Conservation (phyloP, 2,888 invertebrate species). For the Panopea generosa region DNA sequence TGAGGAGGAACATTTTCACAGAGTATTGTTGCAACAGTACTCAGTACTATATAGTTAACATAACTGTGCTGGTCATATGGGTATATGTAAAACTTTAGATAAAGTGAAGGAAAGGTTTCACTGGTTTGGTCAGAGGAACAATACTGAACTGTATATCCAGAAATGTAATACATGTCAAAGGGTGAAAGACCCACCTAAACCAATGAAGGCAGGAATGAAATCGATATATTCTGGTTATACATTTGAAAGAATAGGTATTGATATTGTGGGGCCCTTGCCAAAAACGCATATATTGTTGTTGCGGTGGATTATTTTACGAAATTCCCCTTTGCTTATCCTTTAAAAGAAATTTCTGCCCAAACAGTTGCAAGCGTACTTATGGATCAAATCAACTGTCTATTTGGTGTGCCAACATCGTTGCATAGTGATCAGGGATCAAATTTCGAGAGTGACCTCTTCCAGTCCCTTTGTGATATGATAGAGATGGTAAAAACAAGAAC, state of each 20-base stretch:
- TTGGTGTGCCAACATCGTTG: slow-evolving; percentile 1
- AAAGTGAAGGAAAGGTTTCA: slow-evolving; percentile 11
- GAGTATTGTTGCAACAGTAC: not conserved
- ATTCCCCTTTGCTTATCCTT: slow-evolving; percentile 5
- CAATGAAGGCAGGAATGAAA: not conserved
- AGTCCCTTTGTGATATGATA: not conserved
- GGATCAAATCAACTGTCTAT: slow-evolving; percentile 9
- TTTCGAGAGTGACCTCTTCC: slow-evolving; percentile 8
- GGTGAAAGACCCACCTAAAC: not conserved
- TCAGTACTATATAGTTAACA: not conserved
- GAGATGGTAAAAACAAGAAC: slow-evolving; percentile 17
- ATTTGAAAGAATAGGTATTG: slow-evolving; percentile 21
- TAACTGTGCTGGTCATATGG: slow-evolving; percentile 14
- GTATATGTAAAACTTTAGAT: not conserved
- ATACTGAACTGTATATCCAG: slow-evolving; percentile 11
- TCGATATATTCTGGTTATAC: too few species aligned
- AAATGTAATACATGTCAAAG: slow-evolving; percentile 6
- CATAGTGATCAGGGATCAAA: slow-evolving; percentile 11
- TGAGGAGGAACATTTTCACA: too few species aligned
- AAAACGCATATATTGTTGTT: slow-evolving; percentile 12
- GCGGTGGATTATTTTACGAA: slow-evolving; percentile 15
- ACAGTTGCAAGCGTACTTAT: slow-evolving; percentile 12
- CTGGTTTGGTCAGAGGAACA: slow-evolving; percentile 13
- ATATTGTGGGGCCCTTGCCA: slow-evolving; percentile 14
- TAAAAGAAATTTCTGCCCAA: slow-evolving; percentile 1